phyloP scores from a whole-genome alignment of 1,140 invertebrate genomes.

The Saccostrea cuccullata region DNA sequence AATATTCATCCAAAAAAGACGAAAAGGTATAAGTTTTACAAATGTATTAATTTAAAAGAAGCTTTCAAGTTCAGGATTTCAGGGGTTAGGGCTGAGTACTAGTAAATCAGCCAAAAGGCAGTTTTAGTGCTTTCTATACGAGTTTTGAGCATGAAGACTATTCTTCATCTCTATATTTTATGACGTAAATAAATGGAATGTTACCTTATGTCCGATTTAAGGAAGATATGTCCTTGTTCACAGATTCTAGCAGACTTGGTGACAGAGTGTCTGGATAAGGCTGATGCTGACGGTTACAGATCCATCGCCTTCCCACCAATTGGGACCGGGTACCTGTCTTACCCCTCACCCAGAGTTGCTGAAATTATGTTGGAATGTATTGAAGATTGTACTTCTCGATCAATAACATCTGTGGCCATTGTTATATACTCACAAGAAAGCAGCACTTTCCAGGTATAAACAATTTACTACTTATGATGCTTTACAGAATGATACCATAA shows the following conservation, averaged over 20 bases:
- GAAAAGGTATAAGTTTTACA: conserved; percentile 19
- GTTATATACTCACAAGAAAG: conserved; percentile 27
- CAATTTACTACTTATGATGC: no score
- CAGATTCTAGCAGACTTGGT: background rate
- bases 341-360: background rate
- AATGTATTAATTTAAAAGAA: no score
- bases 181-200: no score
- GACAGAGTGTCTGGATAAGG: background rate
- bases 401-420: background rate
- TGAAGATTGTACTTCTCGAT: background rate
- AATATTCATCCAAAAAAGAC: conserved; percentile 14
- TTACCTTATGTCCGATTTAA: no score
- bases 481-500: no score
- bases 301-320: conserved; percentile 38
- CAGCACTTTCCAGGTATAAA: conserved; percentile 12
- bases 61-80: no score
- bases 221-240: no score
- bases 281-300: background rate
- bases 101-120: no score
- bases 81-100: no score
- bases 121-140: no score
- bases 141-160: no score
- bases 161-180: no score
- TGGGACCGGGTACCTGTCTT: conserved; percentile 25
- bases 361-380: conserved; percentile 31